Conservation (phyloP, 2,797 vertebrate species). For the Basileuterus tristriatus region DNA sequence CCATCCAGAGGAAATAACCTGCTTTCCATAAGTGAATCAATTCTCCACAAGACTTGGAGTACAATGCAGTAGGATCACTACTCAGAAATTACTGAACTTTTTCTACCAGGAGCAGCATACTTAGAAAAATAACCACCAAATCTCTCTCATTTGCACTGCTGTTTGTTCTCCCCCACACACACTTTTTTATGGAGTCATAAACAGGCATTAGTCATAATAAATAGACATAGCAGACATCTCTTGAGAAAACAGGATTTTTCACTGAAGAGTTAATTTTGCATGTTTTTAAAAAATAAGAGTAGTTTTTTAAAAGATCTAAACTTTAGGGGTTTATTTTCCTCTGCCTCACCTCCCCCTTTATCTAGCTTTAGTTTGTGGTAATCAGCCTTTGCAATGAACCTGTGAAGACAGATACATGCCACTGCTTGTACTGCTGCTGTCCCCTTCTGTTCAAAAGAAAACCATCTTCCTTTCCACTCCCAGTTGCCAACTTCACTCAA, state of each 20-base stretch:
- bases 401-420: background rate
- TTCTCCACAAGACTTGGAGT: background rate
- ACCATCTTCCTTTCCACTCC: background rate
- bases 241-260: background rate
- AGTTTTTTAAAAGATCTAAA: background rate
- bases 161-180: background rate
- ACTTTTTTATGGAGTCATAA: background rate
- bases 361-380: background rate
- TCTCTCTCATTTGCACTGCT: background rate
- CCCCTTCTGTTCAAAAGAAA: conserved; percentile 34
- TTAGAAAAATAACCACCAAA: background rate
- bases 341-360: background rate
- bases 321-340: background rate
- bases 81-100: background rate
- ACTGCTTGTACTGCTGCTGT: conserved; percentile 15
- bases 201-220: background rate
- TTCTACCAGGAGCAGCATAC: background rate
- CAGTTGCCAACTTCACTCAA: background rate
- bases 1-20: background rate
- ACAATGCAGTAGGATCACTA: background rate
- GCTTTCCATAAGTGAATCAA: background rate
- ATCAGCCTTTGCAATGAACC: background rate
- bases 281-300: background rate
- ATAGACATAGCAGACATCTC: background rate
- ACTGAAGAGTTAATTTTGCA: background rate